phyloP scores from a whole-genome alignment of 53 echinoderm and acorn worm species.

The Temnopleurus reevesii region DNA sequence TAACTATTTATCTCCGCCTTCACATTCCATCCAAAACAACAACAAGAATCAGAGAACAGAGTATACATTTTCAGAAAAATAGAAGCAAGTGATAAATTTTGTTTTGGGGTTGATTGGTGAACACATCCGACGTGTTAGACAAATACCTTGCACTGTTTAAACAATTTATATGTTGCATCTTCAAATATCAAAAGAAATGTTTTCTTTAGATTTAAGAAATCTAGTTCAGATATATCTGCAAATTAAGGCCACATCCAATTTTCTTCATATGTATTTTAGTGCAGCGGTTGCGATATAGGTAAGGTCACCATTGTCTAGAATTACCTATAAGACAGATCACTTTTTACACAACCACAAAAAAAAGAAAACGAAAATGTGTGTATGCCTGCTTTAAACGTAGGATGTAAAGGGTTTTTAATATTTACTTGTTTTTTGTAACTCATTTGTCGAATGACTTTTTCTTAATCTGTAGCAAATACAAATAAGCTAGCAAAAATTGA shows the following conservation, averaged over 20 bases:
- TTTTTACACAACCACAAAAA: no score
- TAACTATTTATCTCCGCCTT: background rate
- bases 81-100: background rate
- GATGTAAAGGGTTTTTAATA: no score
- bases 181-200: constrained; percentile 16
- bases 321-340: background rate
- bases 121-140: no score
- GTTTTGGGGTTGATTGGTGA: background rate
- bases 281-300: background rate
- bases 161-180: background rate
- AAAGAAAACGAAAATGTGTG: no score
- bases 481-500: no score
- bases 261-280: background rate
- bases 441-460: no score
- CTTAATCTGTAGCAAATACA: no score
- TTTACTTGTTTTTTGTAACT: no score
- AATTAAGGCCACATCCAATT: background rate
- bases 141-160: no score
- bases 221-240: constrained; percentile 26
- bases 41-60: background rate
- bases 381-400: no score
- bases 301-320: background rate
- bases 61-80: background rate
- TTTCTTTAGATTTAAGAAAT: constrained; percentile 36
- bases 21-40: background rate